A percentile compares a stretch with the other conserved stretches of the same genome.
Conservation (phyloP, 2,888 invertebrate genomes). For the Melolontha melolontha region DNA sequence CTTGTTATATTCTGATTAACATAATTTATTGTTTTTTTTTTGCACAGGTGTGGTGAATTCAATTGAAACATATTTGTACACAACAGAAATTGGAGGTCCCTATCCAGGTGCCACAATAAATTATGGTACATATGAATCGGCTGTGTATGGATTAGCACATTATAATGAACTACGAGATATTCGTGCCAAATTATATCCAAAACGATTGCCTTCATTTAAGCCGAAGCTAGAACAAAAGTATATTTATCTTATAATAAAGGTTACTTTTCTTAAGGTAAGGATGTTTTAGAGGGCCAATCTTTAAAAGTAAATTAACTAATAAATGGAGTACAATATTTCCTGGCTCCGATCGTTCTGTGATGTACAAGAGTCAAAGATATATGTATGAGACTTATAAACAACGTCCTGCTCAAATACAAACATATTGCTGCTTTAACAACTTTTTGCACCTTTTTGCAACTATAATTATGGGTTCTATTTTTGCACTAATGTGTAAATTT, state of each 20-base stretch:
- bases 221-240: conserved; percentile 69
- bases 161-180: conserved; percentile 73
- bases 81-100: conserved; percentile 61
- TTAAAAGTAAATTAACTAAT: conserved; percentile 47
- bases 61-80: conserved; percentile 74
- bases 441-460: conserved; percentile 67
- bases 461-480: conserved; percentile 71
- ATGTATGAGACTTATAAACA: conserved; percentile 75
- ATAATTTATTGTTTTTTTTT: not conserved
- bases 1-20: too few species aligned
- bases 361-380: conserved; percentile 82
- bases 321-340: conserved; percentile 75
- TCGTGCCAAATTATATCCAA: conserved; percentile 76
- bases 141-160: conserved; percentile 81
- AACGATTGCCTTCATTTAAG: conserved; percentile 72
- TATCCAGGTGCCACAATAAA: conserved; percentile 81
- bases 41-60: conserved; percentile 79
- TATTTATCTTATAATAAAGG: not conserved
- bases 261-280: not conserved
- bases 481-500: conserved; percentile 72
- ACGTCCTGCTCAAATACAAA: conserved; percentile 82
- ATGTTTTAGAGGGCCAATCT: conserved; percentile 42
- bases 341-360: conserved; percentile 85
- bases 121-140: conserved; percentile 91
- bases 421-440: conserved; percentile 72